Evolutionary conservation across 2,888 invertebrate genomes (phyloP).

Genomic region (Ephialtes manifestator): DNA sequence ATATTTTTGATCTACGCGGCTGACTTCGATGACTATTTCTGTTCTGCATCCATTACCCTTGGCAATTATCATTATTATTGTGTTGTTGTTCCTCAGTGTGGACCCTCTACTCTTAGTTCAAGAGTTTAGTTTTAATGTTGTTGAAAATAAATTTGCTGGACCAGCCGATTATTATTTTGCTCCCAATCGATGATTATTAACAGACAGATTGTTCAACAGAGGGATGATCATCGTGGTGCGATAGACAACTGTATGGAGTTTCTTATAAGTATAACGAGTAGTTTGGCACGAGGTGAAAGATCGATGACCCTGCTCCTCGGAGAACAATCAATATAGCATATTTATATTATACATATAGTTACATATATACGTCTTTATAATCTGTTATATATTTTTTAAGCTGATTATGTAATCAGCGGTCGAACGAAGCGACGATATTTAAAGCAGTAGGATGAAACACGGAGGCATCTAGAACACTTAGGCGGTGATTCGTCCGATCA

Average conservation of each 20-base stretch:
- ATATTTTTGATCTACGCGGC: slow-evolving; percentile 43
- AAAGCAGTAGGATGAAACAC: slow-evolving; percentile 69
- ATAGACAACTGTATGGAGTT: slow-evolving; percentile 12
- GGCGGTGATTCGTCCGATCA: slow-evolving; percentile 69
- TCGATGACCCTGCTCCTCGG: slow-evolving; percentile 52
- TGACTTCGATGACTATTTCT: slow-evolving; percentile 14
- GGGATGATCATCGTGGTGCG: slow-evolving; percentile 24
- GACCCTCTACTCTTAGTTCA: slow-evolving; percentile 53
- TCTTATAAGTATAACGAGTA: slow-evolving; percentile 36
- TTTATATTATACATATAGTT: slow-evolving; percentile 21
- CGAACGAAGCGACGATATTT: slow-evolving; percentile 62
- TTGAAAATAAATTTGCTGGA: slow-evolving; percentile 46
- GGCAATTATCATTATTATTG: slow-evolving; percentile 50
- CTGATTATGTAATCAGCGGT: slow-evolving; percentile 53
- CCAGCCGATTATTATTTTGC: slow-evolving; percentile 55
- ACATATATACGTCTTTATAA: slow-evolving; percentile 29
- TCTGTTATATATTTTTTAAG: slow-evolving; percentile 47
- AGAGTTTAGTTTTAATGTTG: slow-evolving; percentile 37
- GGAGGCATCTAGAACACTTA: slow-evolving; percentile 73
- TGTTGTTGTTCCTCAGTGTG: slow-evolving; percentile 58
- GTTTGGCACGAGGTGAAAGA: slow-evolving; percentile 64
- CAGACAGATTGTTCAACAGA: slow-evolving; percentile 37
- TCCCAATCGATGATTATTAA: slow-evolving; percentile 26
- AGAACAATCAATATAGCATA: slow-evolving; percentile 43
- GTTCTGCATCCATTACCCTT: slow-evolving; percentile 33